These are phyloP conservation scores for Gopherus evgoodei DNA, from an alignment of 2,113 vertebrate species.

Conservation along the genomic window DNA sequence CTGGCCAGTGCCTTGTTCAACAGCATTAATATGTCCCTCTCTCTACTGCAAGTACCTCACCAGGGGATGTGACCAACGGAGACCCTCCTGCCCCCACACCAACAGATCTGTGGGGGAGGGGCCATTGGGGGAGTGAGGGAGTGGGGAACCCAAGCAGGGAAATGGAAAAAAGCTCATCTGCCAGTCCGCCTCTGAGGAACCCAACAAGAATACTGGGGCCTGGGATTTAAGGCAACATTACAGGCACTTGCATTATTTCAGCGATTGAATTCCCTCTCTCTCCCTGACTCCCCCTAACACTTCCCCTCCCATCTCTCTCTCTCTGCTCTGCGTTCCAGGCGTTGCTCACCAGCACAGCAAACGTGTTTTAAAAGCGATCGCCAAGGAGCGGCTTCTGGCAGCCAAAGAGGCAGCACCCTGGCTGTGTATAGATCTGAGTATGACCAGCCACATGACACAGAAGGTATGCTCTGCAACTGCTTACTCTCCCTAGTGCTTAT, in stretches of 20 bases:
- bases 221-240: not conserved
- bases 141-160: not conserved
- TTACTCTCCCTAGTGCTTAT: fast-evolving
- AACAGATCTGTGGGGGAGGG: not conserved
- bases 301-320: not conserved
- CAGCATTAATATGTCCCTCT: no score
- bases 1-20: no score
- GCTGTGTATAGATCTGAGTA: constrained; percentile 89
- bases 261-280: no score
- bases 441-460: constrained; percentile 87
- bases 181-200: not conserved
- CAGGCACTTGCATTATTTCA: not conserved
- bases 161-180: not conserved
- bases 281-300: no score
- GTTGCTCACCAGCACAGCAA: constrained; percentile 77
- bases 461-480: constrained; percentile 79
- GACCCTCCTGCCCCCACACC: no score
- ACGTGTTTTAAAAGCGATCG: constrained; percentile 79
- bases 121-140: not conserved
- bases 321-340: not conserved
- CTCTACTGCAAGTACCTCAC: no score
- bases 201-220: not conserved
- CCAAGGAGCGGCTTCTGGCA: constrained; percentile 83
- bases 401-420: constrained; percentile 82
- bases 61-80: no score